Evolutionary conservation across 2,888 invertebrate genomes (phyloP), one percentile per base, ranked within the genome.

Genomic region (Drosophila basisetae): DNA sequence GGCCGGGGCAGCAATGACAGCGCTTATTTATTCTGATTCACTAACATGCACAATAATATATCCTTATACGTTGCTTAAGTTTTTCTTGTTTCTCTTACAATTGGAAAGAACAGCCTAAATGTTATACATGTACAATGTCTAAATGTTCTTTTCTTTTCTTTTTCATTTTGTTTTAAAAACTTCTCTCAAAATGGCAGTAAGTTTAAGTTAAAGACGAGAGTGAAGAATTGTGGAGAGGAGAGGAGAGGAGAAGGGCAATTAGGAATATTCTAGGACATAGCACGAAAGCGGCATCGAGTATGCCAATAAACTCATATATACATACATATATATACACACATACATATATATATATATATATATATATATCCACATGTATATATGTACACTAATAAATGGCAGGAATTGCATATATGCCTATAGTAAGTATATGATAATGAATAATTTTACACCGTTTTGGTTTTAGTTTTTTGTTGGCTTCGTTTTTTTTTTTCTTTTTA

Each of bases 91-190:
- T 47, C 74, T 68, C 64, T 75, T 84, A 77, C 66, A 65, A 47
- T 47, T 70, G 79, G 74, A 89, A 81, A 86, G 83, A 84, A 84
- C 88, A 84, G 84, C 90, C 84, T 89, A 84, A 89, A 84, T 84
- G 84, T 84, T 87, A 76, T 82, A 84, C 84, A 84, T 84, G 74
- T 89, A 89, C 82, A 85, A 87, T 87, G 90, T 85, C 84, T 87
- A 82, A 89, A 79, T 78, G 63, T 68, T 89, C 47, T 69, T 83
- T 59, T 28, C 53, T 33, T 35, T 53, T 55, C 28, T 50, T 52
- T 43, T 22, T 35, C 68, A 43, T 55, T 82, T 67, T 52, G 65
- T 80, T 70, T 83, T 80, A 79, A 89, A 86, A 87, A 84, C 83
- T 85, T 80, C 72, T 84, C 69, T 84, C 79, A 81, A 84, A 89